Percentiles rank a stretch among this genome's conserved stretches.
Conservation (phyloP, 2,888 invertebrate species). For the Galerucella pusilla region DNA sequence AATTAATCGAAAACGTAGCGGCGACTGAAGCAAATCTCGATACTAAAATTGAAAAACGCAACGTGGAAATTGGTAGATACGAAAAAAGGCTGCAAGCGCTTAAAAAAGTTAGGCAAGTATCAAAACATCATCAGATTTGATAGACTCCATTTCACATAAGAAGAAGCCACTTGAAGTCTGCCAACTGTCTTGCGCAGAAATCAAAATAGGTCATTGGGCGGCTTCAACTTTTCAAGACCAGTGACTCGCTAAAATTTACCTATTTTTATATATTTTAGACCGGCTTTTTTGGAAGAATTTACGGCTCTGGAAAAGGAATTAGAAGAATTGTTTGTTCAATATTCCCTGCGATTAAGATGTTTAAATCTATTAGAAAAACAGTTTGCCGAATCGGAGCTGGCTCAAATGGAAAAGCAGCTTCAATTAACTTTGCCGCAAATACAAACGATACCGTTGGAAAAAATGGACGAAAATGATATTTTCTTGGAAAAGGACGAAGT, state of each 20-base stretch:
- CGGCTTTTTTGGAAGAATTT: constrained; percentile 97
- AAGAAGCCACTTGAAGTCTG: no score
- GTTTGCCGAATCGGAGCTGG: constrained; percentile 82
- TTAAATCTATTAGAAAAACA: constrained; percentile 89
- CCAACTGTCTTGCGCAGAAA: no score
- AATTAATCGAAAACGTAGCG: constrained; percentile 85
- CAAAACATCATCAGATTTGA: background rate
- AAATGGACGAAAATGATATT: constrained; percentile 51
- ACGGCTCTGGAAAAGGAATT: constrained; percentile 88
- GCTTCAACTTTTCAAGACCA: no score
- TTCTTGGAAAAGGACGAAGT: constrained; percentile 55
- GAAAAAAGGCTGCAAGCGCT: constrained; percentile 93
- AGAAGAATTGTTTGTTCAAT: constrained; percentile 85
- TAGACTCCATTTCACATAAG: no score
- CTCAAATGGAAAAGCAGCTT: constrained; percentile 81
- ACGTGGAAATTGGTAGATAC: constrained; percentile 89
- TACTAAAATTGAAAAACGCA: constrained; percentile 90
- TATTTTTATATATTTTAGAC: constrained; percentile 72
- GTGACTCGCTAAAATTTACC: no score
- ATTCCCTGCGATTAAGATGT: constrained; percentile 88
- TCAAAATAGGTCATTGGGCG: no score
- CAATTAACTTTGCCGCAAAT: constrained; percentile 70
- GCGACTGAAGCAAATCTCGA: constrained; percentile 91
- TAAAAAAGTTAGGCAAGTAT: constrained; percentile 85
- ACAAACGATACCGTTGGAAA: constrained; percentile 67